Base-by-base conservation (phyloP, 1,140 invertebrate genomes). In the Dufourea novaeangliae region DNA sequence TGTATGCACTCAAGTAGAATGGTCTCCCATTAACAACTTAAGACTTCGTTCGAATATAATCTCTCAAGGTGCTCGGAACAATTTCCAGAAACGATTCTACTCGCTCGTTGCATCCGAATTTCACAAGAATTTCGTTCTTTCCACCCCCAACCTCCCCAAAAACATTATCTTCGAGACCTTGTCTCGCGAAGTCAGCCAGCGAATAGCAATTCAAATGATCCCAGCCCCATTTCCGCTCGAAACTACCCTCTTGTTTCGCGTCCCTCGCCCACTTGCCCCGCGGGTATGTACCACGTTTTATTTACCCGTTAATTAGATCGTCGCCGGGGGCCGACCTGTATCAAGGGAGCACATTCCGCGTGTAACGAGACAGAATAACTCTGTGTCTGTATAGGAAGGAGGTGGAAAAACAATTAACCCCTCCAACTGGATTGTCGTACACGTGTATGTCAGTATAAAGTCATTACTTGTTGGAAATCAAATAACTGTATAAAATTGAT, bases 191-290 rank as follows among this genome's bases (percentile, higher is more conserved):
- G 34, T 37, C 12, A 10, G 22, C 50, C n/a, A 41, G 22, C 29
- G 61, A 68, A 52, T 68, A 12, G 52, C 44, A 41, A 61, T 59
- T 39, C 29, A 75, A 75, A 64, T 17, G 32, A 70, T 50, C 32
- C 72, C 41, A 50, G 34, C 57, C 22, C 63, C 44, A 27, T 57
- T 75, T 29, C 72, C 50, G 37, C 41, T 41, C 22, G 27, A 46
- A 75, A 75, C 72, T 68, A 75, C 64, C 63, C 72, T 57, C 72
- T 68, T 75, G 72, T 75, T 68, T 75, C 66, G 66, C 72, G 37
- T 14, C 17, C 41, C 25, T 46, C 14, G 17, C 17, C 34, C 3
- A 37, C n/a, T n/a, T n/a, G n/a, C 17, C 44, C 44, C 46, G 46
- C 34, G 34, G 34, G 34, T 8, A n/a, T 22, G 63, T 32, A 44